Evolutionary conservation across 1,140 invertebrate genomes (phyloP), one percentile per base, ranked within the genome.

Genomic region (Colletes latitarsis): DNA sequence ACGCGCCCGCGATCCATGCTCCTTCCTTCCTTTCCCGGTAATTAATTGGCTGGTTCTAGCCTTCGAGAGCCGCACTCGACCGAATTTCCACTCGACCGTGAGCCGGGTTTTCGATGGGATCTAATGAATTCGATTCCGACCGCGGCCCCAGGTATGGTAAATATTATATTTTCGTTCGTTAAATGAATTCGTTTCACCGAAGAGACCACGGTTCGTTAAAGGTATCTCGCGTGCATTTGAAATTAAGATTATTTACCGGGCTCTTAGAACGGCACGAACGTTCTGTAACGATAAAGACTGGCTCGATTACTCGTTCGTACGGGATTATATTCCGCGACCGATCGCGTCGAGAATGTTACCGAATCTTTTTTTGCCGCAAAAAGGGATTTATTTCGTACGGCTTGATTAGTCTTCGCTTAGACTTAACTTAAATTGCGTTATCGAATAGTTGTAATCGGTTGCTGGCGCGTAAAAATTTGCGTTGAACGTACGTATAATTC

Each of bases 1-100:
- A 86, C 82, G 79, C 85, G 72, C 60, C 74, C 78, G 77, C 79
- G 82, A 81, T 82, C 77, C 66, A 12, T 41, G 60, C 69, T 85
- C 67, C 77, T 84, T 83, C 75, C 78, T 88, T 86, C 81, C 78
- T 79, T 79, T 83, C 69, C 64, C 60, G 71, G 46, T 84, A 84
- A 87, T 87, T 87, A 87, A 87, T 87, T 87, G 85, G 84, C 76
- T 30, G 21, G 62, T 14, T 83, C 66, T 39, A 52, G 17, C 43
- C 66, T 60, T 41, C n/a, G 41, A 70, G 58, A 67, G 60, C 60
- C 73, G 58, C 71, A 62, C 63, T 82, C 83, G 76, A 76, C 75
- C 84, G 85, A 86, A 86, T 86, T 86, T 86, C 81, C 82, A 76
- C 52, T 63, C 67, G 77, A 74, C 19, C 78, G 69, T 63, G 73